Percentiles rank a stretch among this genome's conserved stretches.
These are phyloP conservation scores for Pygocentrus nattereri DNA, from an alignment of 2,797 vertebrate genomes.

Conservation along the genomic window DNA sequence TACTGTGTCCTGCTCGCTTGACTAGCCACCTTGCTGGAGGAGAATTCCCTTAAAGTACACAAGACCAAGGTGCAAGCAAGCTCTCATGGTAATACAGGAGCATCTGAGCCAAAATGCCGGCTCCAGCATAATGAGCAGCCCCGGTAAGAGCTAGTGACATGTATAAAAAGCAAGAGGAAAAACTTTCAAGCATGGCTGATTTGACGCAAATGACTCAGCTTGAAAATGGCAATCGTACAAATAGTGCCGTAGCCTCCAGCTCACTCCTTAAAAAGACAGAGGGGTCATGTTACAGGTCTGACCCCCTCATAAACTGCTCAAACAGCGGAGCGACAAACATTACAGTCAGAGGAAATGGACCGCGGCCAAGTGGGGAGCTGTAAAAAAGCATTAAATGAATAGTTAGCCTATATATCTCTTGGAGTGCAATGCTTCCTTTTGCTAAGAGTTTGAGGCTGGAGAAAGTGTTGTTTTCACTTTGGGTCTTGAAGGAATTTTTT, in stretches of 20 bases:
- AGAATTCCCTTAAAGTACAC: neutral
- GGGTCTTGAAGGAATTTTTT: too few species aligned
- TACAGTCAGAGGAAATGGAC: conserved; percentile 19
- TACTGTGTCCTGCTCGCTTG: conserved; percentile 49
- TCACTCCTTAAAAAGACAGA: conserved; percentile 40
- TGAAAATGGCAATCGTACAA: conserved; percentile 28
- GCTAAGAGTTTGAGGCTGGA: too few species aligned
- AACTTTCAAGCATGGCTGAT: neutral
- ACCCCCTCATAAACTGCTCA: conserved; percentile 45
- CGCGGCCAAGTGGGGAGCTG: neutral
- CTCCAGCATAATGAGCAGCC: neutral
- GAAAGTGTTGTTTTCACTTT: too few species aligned
- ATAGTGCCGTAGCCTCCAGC: conserved; percentile 38
- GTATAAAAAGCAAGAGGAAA: neutral
- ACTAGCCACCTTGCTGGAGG: conserved; percentile 35
- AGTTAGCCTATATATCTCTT: neutral
- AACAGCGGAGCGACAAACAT: conserved; percentile 39
- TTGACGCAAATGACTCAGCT: conserved; percentile 10
- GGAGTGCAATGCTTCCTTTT: too few species aligned
- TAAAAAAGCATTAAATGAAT: conserved; percentile 38
- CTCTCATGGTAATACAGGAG: too few species aligned
- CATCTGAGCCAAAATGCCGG: neutral
- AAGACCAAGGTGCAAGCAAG: neutral
- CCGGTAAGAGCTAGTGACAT: neutral
- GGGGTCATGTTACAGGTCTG: conserved; percentile 39